These are phyloP conservation scores for Augiades crinisus DNA, from an alignment of 2,888 invertebrate species.

Conservation along the genomic window DNA sequence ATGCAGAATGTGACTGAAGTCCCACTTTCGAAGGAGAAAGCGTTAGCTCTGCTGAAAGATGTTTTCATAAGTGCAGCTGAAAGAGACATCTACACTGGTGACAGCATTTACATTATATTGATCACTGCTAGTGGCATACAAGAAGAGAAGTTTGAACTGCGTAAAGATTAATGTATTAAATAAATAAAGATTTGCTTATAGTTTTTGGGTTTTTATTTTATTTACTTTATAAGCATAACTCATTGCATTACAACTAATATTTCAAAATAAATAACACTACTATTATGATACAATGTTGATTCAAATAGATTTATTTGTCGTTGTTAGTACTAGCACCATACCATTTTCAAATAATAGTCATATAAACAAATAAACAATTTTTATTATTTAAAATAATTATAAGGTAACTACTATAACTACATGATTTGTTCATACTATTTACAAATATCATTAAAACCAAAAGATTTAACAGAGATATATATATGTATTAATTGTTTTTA, in stretches of 20 bases:
- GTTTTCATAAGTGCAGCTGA: slow-evolving; percentile 99
- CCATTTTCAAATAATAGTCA: slow-evolving; percentile 36
- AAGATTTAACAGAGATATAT: slow-evolving; percentile 48
- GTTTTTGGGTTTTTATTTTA: not conserved
- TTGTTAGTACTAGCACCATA: too few species aligned
- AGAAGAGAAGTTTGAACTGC: slow-evolving; percentile 88
- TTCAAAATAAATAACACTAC: too few species aligned
- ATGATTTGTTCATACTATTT: slow-evolving; percentile 70
- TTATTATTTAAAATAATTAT: slow-evolving; percentile 63
- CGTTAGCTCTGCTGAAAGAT: slow-evolving; percentile 93
- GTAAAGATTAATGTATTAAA: slow-evolving; percentile 89
- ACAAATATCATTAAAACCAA: slow-evolving; percentile 55
- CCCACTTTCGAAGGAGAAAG: slow-evolving; percentile 89
- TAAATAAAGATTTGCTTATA: slow-evolving; percentile 10
- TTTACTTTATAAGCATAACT: not conserved
- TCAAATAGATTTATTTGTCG: too few species aligned
- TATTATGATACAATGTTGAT: too few species aligned
- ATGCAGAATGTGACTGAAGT: slow-evolving; percentile 85
- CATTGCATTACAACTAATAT: too few species aligned
- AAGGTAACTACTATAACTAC: slow-evolving; percentile 66
- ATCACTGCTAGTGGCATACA: slow-evolving; percentile 93
- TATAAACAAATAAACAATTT: slow-evolving; percentile 62
- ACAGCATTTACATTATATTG: slow-evolving; percentile 91
- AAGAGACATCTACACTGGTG: slow-evolving; percentile 98
- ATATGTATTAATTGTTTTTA: slow-evolving; percentile 74